Percentiles rank a stretch among this genome's conserved stretches.
These are phyloP conservation scores for Spicauda simplicius DNA, from an alignment of 2,888 invertebrate genomes.

Conservation along the genomic window DNA sequence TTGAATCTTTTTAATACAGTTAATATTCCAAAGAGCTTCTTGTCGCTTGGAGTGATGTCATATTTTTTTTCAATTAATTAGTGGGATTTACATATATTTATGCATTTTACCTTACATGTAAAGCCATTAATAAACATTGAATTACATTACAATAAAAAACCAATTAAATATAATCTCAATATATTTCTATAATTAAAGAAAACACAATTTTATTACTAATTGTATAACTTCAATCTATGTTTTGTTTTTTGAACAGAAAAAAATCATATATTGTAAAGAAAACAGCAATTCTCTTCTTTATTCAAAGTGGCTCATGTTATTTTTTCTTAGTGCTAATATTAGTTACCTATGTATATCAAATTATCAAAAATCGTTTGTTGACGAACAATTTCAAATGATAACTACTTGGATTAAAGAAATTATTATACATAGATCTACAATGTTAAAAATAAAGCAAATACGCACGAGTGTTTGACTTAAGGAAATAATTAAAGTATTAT, in stretches of 20 bases:
- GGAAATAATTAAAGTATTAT: too few relatives aligned
- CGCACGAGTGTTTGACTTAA: too few relatives aligned
- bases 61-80: not conserved
- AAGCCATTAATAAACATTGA: too few relatives aligned
- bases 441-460: not conserved
- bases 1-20: too few relatives aligned
- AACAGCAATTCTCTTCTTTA: too few relatives aligned
- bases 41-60: not conserved
- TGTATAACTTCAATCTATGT: too few relatives aligned
- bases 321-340: conserved; percentile 6
- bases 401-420: not conserved
- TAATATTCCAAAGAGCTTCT: too few relatives aligned
- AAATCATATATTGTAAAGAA: too few relatives aligned
- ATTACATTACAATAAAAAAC: too few relatives aligned
- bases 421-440: not conserved
- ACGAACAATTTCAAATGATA: not conserved
- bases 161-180: too few relatives aligned
- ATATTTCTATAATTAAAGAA: not conserved
- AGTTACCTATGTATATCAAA: not conserved
- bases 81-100: not conserved
- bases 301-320: not conserved
- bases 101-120: not conserved
- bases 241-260: too few relatives aligned
- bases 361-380: not conserved
- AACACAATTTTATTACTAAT: not conserved